A percentile compares a stretch with the other conserved stretches of the same genome.
These are phyloP conservation scores for Leptonema lineaticorne DNA, from an alignment of 1,140 invertebrate genomes.

Conservation along the genomic window DNA sequence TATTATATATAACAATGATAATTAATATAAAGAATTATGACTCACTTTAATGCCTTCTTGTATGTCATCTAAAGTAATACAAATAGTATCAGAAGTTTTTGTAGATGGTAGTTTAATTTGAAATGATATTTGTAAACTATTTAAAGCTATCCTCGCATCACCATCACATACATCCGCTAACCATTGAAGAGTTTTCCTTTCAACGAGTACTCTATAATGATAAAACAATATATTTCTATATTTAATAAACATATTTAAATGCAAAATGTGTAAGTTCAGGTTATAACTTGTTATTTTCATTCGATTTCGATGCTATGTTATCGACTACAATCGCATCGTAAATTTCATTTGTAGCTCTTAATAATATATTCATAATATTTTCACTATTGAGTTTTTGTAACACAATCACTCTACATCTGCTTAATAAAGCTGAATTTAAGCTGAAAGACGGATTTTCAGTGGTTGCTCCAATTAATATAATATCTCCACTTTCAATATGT, in stretches of 20 bases:
- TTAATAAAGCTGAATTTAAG: constrained; percentile 77
- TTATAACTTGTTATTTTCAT: not conserved
- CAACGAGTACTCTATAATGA: constrained; percentile 54
- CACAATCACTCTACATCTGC: constrained; percentile 74
- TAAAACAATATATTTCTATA: no score
- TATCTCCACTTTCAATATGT: constrained; percentile 77
- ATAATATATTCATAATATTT: constrained; percentile 65
- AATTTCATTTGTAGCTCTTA: constrained; percentile 56
- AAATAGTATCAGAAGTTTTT: constrained; percentile 33
- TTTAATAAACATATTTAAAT: no score
- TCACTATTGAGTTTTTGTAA: constrained; percentile 68
- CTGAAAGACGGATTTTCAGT: constrained; percentile 88
- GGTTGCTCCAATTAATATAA: constrained; percentile 82
- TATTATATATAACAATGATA: not conserved
- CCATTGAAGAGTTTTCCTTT: constrained; percentile 65
- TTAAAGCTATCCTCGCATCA: constrained; percentile 77
- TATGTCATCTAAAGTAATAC: constrained; percentile 63
- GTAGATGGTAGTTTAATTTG: constrained; percentile 52
- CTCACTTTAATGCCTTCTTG: constrained; percentile 65
- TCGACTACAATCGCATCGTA: constrained; percentile 44
- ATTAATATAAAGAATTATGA: not conserved
- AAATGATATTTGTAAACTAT: constrained; percentile 72
- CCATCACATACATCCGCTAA: constrained; percentile 77
- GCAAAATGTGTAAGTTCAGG: no score
- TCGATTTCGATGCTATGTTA: not conserved